A percentile compares a stretch with the other conserved stretches of the same genome.
Conservation (phyloP, 2,888 invertebrate genomes). For the Lycia hirtaria region DNA sequence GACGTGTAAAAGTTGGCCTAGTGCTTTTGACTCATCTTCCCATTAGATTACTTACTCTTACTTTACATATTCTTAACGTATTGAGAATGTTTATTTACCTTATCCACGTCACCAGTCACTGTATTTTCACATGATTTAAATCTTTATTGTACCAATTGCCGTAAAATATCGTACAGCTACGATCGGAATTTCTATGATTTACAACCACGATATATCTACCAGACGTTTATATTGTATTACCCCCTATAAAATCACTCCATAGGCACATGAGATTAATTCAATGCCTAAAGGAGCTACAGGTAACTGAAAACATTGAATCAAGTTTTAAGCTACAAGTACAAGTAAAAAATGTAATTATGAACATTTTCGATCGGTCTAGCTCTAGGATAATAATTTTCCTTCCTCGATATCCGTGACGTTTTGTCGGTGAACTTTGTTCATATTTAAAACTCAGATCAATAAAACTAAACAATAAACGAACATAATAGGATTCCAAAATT, state of each 20-base stretch:
- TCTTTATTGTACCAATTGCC: slow-evolving; percentile 29
- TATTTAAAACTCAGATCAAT: neutral
- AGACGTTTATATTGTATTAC: neutral
- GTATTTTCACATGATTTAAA: slow-evolving; percentile 36
- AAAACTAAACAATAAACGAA: slow-evolving; percentile 14
- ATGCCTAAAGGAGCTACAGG: no score
- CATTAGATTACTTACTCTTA: no score
- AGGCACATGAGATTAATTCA: neutral
- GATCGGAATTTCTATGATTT: slow-evolving; percentile 32
- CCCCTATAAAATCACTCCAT: slow-evolving; percentile 15
- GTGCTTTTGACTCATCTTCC: no score
- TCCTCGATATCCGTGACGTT: neutral
- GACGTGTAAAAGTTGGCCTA: no score
- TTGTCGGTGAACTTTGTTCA: neutral
- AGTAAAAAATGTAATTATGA: no score
- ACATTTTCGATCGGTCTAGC: neutral
- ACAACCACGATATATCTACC: slow-evolving; percentile 9
- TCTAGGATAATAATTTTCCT: neutral
- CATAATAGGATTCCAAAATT: neutral
- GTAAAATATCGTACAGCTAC: slow-evolving; percentile 36
- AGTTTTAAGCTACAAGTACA: no score
- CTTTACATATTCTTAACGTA: slow-evolving; percentile 22
- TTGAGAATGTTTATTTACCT: slow-evolving; percentile 43
- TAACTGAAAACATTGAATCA: no score
- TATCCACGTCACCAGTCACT: slow-evolving; percentile 36